Evolutionary conservation across 2,113 vertebrate species (phyloP), one percentile per base, ranked within the genome.

Genomic region (Sclerurus mexicanus): DNA sequence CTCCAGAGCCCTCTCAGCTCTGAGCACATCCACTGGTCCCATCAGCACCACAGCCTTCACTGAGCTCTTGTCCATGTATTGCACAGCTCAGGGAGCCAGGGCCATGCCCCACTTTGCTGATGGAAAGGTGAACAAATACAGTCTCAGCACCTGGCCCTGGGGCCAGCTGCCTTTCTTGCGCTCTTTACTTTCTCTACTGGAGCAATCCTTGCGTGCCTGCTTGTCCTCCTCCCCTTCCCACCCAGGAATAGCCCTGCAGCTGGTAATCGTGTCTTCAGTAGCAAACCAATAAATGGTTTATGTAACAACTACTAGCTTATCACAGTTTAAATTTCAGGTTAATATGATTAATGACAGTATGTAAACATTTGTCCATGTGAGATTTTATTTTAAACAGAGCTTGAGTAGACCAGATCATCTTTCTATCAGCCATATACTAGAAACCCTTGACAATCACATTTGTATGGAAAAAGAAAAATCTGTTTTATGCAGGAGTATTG

Each of bases 271-370:
- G 2, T 52, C 68, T 78, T 71, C 60, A 90, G 12, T 55, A 84
- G 60, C 92, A 92, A 77, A 90, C 69, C 53, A 87, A 60, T 95
- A 90, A 92, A 93, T 71, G 37, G 55, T 69, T 92, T 89, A 58
- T 91, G 10, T 85, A 62, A 74, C 56, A 82, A 76, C 75, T 91
- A 85, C 47, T 67, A 84, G 52, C 73, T 91, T 91, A 84, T 68
- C 19, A 1, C 87, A 82, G 4, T 8, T 76, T 49, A 85, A 59
- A 68, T 87, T 91, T 94, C 4, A 46, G 69, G 50, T 85, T 83
- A 78, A 14, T 89, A 7, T 60, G 47, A 81, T 88, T 90, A 85
- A 88, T 94, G 69, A 37, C 40, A 60, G 39, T 28, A 47, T 60
- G 49, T 82, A 89, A 87, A 60, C 2, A 0, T 49, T 17, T 78